A percentile compares a stretch with the other conserved stretches of the same genome.
Evolutionary conservation across 2,797 vertebrate genomes (phyloP).

Genomic region (Parauchenoglanis punctatus): DNA sequence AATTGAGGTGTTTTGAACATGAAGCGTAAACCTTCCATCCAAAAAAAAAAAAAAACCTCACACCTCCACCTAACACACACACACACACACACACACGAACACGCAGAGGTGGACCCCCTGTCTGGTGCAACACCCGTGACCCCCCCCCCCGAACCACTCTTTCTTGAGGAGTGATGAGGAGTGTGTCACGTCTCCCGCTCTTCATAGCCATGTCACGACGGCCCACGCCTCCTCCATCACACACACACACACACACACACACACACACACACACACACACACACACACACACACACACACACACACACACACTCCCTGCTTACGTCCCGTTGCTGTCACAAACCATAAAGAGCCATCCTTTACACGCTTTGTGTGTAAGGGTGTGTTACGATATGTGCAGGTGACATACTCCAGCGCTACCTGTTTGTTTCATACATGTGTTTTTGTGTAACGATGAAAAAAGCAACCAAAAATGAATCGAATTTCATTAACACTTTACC

Average conservation of each 20-base stretch:
- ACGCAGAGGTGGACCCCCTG: slow-evolving; percentile 38
- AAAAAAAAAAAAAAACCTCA: neutral
- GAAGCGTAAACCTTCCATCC: neutral
- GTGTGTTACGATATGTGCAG: slow-evolving; percentile 42
- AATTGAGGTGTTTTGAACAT: slow-evolving; percentile 32
- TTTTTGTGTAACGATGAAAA: slow-evolving; percentile 3
- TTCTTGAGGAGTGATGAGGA: slow-evolving; percentile 82
- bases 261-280: too few relatives aligned
- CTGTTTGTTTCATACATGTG: neutral
- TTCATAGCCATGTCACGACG: slow-evolving; percentile 91
- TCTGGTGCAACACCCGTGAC: slow-evolving; percentile 37
- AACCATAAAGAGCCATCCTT: slow-evolving; percentile 77
- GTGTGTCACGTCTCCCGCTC: slow-evolving; percentile 91
- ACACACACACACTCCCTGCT: slow-evolving; percentile 82
- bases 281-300: neutral
- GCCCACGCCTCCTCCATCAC: slow-evolving; percentile 94
- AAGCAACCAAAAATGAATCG: neutral
- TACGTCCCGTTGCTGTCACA: slow-evolving; percentile 91
- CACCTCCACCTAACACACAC: slow-evolving; percentile 24
- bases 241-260: slow-evolving; percentile 42
- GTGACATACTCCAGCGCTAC: slow-evolving; percentile 32
- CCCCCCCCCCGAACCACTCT: slow-evolving; percentile 71
- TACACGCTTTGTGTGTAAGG: slow-evolving; percentile 26
- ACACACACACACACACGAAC: slow-evolving; percentile 35
- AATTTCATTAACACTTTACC: neutral